A percentile compares a stretch with the other conserved stretches of the same genome.
phyloP scores from a whole-genome alignment of 1,140 invertebrate genomes.

The Orchestia grillus region DNA sequence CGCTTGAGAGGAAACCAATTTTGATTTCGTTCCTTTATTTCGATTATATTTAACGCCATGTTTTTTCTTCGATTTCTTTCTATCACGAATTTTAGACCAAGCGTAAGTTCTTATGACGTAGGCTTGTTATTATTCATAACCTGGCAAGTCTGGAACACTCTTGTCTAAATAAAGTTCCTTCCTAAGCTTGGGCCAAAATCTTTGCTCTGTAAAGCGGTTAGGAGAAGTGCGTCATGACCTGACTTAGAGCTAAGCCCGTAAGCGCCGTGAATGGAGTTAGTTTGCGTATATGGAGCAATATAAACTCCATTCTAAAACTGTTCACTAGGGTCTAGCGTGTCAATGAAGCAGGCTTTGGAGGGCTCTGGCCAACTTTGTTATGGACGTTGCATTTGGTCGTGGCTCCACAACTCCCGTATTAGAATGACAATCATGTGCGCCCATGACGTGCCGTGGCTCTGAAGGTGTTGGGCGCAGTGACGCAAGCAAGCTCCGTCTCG shows the following conservation, averaged over 20 bases:
- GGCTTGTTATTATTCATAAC: background rate
- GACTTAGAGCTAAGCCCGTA: background rate
- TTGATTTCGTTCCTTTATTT: background rate
- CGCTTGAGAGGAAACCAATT: background rate
- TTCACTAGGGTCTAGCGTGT: background rate
- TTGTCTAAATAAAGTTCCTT: background rate
- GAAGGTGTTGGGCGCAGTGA: background rate
- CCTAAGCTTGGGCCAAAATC: background rate
- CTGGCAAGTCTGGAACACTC: background rate
- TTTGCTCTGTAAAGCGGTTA: background rate
- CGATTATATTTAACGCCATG: background rate
- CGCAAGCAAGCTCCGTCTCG: background rate
- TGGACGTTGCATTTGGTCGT: background rate
- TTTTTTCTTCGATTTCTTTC: background rate
- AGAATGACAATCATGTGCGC: background rate
- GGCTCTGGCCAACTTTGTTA: background rate
- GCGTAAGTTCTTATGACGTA: background rate
- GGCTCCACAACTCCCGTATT: background rate
- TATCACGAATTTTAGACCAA: background rate
- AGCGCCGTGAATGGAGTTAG: slow-evolving; percentile 26
- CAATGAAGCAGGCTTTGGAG: background rate
- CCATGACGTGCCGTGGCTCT: background rate
- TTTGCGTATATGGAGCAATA: slow-evolving; percentile 20
- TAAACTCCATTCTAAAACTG: slow-evolving; percentile 36
- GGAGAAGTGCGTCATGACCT: background rate